A percentile compares a stretch with the other conserved stretches of the same genome.
Evolutionary conservation across 2,797 vertebrate genomes (phyloP).

Genomic region (Tinamus major): DNA sequence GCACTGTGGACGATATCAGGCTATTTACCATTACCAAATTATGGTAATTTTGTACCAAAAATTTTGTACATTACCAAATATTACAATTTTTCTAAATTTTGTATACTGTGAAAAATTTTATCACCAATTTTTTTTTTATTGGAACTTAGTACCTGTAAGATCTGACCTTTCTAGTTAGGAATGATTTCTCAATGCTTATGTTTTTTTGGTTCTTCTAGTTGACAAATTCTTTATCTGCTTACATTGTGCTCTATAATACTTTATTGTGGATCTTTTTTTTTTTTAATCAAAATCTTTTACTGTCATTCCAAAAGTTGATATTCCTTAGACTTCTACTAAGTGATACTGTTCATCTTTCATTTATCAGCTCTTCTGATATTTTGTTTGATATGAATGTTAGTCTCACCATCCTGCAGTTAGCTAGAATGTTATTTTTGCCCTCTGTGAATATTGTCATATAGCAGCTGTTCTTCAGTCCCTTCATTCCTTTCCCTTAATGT

Average conservation of each 20-base stretch:
- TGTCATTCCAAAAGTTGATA: neutral
- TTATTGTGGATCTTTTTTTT: neutral
- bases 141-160: neutral
- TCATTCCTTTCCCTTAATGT: neutral
- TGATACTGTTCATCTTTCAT: neutral
- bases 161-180: neutral
- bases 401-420: neutral
- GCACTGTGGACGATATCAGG: neutral
- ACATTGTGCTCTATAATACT: neutral
- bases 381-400: neutral
- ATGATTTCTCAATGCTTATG: neutral
- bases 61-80: too few relatives aligned
- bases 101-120: neutral
- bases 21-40: too few relatives aligned
- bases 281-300: neutral
- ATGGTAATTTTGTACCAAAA: too few relatives aligned
- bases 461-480: slow-evolving; percentile 5
- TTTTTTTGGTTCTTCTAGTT: neutral
- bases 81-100: neutral
- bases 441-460: neutral
- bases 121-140: neutral
- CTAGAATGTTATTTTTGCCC: neutral
- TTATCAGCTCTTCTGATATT: neutral
- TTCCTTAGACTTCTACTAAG: neutral
- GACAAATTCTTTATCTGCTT: neutral